Conservation (phyloP, 2,113 vertebrate species). For the Ctenomys sociabilis region DNA sequence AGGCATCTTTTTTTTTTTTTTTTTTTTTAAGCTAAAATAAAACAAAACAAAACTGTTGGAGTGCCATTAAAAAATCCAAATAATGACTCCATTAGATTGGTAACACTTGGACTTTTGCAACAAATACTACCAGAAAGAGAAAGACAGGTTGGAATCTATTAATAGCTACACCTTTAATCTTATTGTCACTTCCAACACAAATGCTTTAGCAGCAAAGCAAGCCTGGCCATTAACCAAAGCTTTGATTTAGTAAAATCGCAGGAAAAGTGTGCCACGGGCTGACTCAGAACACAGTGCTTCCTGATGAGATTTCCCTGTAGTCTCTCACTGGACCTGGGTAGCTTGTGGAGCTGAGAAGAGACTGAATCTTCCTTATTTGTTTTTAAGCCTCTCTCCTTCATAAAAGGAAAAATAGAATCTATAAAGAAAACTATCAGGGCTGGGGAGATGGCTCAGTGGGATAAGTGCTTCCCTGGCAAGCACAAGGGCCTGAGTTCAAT, state of each 20-base stretch:
- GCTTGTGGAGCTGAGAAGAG: not conserved
- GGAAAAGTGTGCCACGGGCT: not conserved
- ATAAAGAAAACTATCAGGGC: not conserved
- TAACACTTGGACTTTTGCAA: slow-evolving; percentile 48
- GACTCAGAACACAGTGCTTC: slow-evolving; percentile 23
- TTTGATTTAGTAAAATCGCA: slow-evolving; percentile 42
- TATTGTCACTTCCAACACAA: slow-evolving; percentile 32
- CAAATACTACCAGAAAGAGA: slow-evolving; percentile 30
- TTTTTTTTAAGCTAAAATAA: slow-evolving; percentile 35
- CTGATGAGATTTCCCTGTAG: slow-evolving; percentile 33
- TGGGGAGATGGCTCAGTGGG: no score
- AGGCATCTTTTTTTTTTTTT: not conserved
- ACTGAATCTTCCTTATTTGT: slow-evolving; percentile 31
- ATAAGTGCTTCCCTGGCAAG: no score
- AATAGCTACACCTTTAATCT: slow-evolving; percentile 53
- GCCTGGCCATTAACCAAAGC: slow-evolving; percentile 30
- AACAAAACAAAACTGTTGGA: not conserved
- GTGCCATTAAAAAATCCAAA: slow-evolving; percentile 56
- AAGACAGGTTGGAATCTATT: slow-evolving; percentile 23
- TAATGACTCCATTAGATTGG: slow-evolving; percentile 44
- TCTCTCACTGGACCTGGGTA: not conserved
- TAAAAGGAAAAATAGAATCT: slow-evolving; percentile 50
- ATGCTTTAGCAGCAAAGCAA: not conserved
- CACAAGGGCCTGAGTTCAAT: no score
- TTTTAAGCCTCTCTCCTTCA: not conserved